Base-by-base conservation (phyloP, 1,140 invertebrate genomes). In the Dryas iulia region DNA sequence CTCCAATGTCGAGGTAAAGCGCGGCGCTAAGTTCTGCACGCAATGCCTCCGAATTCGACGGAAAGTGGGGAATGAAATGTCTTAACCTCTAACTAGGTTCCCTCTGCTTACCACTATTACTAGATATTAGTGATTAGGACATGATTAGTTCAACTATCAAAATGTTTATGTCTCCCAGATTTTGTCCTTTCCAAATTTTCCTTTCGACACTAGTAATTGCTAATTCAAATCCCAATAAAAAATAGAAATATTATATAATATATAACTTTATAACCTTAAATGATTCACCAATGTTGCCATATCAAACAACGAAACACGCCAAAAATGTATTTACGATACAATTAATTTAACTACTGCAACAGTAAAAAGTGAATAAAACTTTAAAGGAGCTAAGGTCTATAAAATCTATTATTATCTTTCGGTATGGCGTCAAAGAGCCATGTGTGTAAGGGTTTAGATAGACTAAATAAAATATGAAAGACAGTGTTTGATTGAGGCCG, bases 311-410 rank as follows among this genome's bases (percentile, higher is more conserved):
- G 31, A 30, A 39, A 33, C n/a, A 35, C 26, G 10, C 66, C 28
- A 69, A 66, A 66, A 60, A 63, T 26, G 35, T 35, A 31, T 67
- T 72, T 62, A 72, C 53, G 31, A 62, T 69, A 35, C 58, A 30
- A 33, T 66, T 61, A 67, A 69, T 69, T 33, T 61, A 69, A 31
- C 59, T 60, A 53, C 39, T 47, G 39, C 47, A 56, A 59, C 59
- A 60, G 71, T 69, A 66, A 75, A 75, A 72, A 69, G 14, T 33
- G 30, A 66, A 75, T 75, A 75, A 72, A 75, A 62, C 23, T 52
- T 59, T 47, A 18, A 35, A 53, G 58, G 58, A 64, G 66, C 18
- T 30, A 58, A 59, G 63, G 61, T 70, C 24, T 47, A 66, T 73
- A 65, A 71, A 72, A 62, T 67, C 71, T 72, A 72, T 68, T 64